Base-by-base conservation (phyloP, 2,797 vertebrate species). In the Tokudaia muenninki region DNA sequence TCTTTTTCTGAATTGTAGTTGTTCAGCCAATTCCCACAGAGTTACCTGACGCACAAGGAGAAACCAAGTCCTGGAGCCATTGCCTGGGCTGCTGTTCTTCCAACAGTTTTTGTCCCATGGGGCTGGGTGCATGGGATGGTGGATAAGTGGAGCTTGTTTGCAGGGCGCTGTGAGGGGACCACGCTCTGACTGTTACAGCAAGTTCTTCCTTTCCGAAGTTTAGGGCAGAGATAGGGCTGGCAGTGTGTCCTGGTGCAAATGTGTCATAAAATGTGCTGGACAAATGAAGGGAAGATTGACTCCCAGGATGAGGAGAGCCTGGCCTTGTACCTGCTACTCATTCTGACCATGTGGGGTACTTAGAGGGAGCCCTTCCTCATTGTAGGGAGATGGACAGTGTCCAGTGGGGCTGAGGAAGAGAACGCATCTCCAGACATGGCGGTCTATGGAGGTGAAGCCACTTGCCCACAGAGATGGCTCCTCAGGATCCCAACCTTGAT, bases 81-180 rank as follows among this genome's bases (percentile, higher is more conserved):
- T 12, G 17, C 34, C 81, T 10, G 1, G 0, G 55, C 55, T 6
- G 5, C 3, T 12, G 9, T 21, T 87, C 17, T 80, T 24, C 31
- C 9, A 19, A 13, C 34, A 24, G 31, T 37, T 59, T 41, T 74
- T 63, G 13, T 6, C 31, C 19, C 22, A 4, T 6, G 14, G 52
- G 50, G 72, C 74, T 10, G 44, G 19, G 22, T 41, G 22, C 47
- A 37, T 6, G 8, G 37, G 22, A 34, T 21, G 31, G 31, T 13
- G 8, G 37, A 8, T 29, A 29, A 2, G 0, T 22, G 19, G 47
- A 10, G 29, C 31, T 34, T 0, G 0, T 12, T 6, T 21, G 5
- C 19, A 50, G 17, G 37, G 22, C 13, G 29, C 7, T 10, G 1
- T n/a, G 59, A 5, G 13, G 1, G 2, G 0, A 14, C 6, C 16